Percentiles rank a stretch among this genome's conserved stretches.
These are phyloP conservation scores for Lasioglossum malachurum DNA, from an alignment of 2,888 invertebrate genomes.

Conservation along the genomic window DNA sequence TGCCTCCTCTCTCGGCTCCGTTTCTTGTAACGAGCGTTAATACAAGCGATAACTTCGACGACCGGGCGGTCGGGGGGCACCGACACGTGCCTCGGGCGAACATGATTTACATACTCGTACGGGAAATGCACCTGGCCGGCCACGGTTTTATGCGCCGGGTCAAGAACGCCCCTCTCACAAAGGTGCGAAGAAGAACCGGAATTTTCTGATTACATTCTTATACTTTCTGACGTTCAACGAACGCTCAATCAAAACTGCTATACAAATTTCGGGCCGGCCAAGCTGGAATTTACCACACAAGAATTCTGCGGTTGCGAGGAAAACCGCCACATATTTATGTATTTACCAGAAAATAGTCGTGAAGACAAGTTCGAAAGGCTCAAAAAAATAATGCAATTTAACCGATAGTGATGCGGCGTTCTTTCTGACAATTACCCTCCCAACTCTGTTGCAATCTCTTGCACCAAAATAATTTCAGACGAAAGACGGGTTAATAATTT, in stretches of 20 bases:
- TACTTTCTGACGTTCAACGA: neutral
- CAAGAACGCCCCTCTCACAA: neutral
- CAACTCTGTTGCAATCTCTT: neutral
- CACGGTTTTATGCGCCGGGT: constrained; percentile 42
- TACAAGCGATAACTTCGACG: constrained; percentile 60
- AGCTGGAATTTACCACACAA: neutral
- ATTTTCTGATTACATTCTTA: neutral
- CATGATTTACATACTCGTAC: constrained; percentile 66
- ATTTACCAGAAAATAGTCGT: no score
- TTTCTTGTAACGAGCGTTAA: constrained; percentile 58
- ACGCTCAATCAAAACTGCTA: neutral
- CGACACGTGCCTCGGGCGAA: constrained; percentile 63
- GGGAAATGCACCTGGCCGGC: constrained; percentile 65
- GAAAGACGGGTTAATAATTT: neutral
- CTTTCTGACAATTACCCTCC: neutral
- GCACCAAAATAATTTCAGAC: neutral
- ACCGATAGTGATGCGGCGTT: no score
- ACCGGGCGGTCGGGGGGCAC: neutral
- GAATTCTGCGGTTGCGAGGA: neutral
- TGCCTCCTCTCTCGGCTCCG: constrained; percentile 18
- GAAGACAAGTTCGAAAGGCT: no score
- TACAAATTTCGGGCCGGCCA: neutral
- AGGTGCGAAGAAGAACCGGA: neutral
- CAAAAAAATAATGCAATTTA: no score
- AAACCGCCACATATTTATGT: no score